Conservation (phyloP, 2,888 invertebrate genomes). For the Watsonalla binaria region DNA sequence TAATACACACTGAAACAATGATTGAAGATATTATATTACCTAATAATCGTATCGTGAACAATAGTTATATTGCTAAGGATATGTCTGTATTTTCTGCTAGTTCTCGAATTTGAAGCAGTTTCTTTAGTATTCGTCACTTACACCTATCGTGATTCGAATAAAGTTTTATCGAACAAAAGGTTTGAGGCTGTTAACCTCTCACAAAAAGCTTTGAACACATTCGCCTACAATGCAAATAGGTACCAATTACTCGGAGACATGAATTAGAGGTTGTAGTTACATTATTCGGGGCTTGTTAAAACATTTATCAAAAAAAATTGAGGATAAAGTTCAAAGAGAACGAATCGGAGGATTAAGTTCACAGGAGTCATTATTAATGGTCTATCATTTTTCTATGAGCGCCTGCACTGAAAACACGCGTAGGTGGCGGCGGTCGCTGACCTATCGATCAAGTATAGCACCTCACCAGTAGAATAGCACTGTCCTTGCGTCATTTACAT, state of each 20-base stretch:
- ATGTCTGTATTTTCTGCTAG: no score
- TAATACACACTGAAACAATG: conserved; percentile 42
- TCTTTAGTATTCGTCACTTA: conserved; percentile 35
- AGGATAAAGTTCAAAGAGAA: conserved; percentile 16
- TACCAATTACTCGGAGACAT: conserved; percentile 52
- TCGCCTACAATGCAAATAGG: conserved; percentile 51
- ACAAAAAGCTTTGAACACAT: conserved; percentile 48
- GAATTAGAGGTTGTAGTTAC: conserved; percentile 40
- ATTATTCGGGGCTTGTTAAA: conserved; percentile 40
- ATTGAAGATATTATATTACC: conserved; percentile 5
- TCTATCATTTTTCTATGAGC: conserved; percentile 30
- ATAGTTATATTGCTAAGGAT: no score
- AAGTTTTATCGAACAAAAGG: conserved; percentile 51
- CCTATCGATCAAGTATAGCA: conserved; percentile 65
- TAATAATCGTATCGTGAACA: not conserved
- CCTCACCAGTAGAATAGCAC: conserved; percentile 12
- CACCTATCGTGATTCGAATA: conserved; percentile 46
- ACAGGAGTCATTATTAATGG: conserved; percentile 36
- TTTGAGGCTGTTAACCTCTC: conserved; percentile 54
- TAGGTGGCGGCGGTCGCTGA: conserved; percentile 62
- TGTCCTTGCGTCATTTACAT: conserved; percentile 70
- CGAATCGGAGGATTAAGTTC: conserved; percentile 26
- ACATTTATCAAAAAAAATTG: conserved; percentile 31
- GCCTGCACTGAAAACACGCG: conserved; percentile 42
- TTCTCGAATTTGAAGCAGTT: conserved; percentile 17